Percentiles rank a stretch among this genome's conserved stretches.
These are phyloP conservation scores for Siniperca obscura DNA, from an alignment of 2,797 vertebrate genomes.

Conservation along the genomic window DNA sequence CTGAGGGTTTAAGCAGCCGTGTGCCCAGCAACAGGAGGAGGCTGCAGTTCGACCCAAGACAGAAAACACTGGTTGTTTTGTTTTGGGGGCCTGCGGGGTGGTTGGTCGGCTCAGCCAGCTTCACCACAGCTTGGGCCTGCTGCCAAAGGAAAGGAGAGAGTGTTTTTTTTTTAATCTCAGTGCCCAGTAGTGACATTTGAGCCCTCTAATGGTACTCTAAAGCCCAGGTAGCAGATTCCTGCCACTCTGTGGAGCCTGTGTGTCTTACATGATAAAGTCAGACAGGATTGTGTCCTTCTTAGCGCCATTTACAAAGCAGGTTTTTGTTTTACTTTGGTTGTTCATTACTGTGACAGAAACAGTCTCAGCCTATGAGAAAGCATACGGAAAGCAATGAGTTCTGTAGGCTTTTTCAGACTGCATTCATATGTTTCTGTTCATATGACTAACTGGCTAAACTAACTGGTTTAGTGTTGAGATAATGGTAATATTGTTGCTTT, in stretches of 20 bases:
- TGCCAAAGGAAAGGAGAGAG: conserved; percentile 58
- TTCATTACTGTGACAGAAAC: not conserved
- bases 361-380: no score
- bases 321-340: not conserved
- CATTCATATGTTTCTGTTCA: not conserved
- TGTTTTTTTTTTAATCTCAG: conserved; percentile 47
- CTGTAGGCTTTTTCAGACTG: not conserved
- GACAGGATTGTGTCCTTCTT: not conserved
- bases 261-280: conserved; percentile 28
- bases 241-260: conserved; percentile 51
- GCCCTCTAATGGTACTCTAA: conserved; percentile 52
- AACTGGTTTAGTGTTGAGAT: not conserved
- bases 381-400: not conserved
- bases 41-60: conserved; percentile 51
- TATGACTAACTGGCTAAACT: not conserved
- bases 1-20: conserved; percentile 60
- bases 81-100: conserved; percentile 60
- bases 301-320: not conserved
- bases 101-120: conserved; percentile 59
- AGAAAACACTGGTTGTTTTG: conserved; percentile 78
- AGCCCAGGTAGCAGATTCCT: conserved; percentile 72
- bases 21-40: conserved; percentile 54
- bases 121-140: conserved; percentile 55
- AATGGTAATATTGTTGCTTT: not conserved
- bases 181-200: conserved; percentile 69